Percentiles rank a stretch among this genome's conserved stretches.
Evolutionary conservation across 2,797 vertebrate species (phyloP).

Genomic region (Cygnus olor): DNA sequence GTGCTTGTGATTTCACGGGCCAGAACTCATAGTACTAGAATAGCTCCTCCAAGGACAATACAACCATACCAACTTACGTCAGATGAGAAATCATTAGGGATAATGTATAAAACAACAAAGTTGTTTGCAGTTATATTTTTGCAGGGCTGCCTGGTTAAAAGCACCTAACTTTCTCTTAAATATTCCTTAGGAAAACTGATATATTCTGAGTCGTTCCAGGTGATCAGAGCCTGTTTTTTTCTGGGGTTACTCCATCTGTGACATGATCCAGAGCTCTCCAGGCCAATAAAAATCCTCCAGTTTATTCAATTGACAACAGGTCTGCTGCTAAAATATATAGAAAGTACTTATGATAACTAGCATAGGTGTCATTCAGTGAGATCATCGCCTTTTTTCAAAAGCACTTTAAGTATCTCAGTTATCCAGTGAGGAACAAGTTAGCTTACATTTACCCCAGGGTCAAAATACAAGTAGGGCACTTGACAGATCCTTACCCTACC

Average conservation of each 20-base stretch:
- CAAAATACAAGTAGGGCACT: background rate
- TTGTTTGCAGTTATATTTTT: background rate
- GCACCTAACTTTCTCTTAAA: background rate
- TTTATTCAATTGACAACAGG: background rate
- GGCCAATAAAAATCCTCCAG: background rate
- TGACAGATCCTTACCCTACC: background rate
- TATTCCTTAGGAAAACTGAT: background rate
- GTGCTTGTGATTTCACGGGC: background rate
- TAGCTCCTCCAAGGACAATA: background rate
- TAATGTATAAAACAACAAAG: background rate
- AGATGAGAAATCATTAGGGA: background rate
- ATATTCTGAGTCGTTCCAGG: background rate
- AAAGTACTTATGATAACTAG: background rate
- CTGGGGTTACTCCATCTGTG: background rate
- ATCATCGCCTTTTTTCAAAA: background rate
- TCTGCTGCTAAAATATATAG: background rate
- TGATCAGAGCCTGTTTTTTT: background rate
- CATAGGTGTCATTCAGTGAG: background rate
- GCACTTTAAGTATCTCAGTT: background rate
- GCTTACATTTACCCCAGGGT: background rate
- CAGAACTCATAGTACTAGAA: background rate
- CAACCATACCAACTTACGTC: background rate
- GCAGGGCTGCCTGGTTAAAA: background rate
- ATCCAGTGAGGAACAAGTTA: background rate
- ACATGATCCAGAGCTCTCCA: background rate